phyloP scores from a whole-genome alignment of 2,113 vertebrate genomes.

The Macroglossus sobrinus region DNA sequence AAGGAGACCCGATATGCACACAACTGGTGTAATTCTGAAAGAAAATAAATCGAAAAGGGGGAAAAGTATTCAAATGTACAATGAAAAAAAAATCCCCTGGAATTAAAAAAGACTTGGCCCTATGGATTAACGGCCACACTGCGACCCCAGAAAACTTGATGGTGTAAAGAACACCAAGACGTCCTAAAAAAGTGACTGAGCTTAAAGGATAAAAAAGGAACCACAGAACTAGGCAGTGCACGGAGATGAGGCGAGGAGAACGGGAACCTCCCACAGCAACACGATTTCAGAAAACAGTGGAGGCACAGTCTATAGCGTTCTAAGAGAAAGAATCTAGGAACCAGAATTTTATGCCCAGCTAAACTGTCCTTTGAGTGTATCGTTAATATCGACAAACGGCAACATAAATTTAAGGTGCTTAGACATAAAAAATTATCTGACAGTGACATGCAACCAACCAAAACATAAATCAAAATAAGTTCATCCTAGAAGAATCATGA shows the following conservation, averaged over 20 bases:
- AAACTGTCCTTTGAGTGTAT: not conserved
- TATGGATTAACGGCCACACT: not conserved
- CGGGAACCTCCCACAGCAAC: not conserved
- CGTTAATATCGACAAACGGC: not conserved
- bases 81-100: not conserved
- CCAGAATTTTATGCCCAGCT: not conserved
- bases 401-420: not conserved
- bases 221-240: not conserved
- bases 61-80: not conserved
- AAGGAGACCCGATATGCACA: not conserved
- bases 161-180: not conserved
- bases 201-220: conserved; percentile 1
- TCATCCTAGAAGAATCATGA: not conserved
- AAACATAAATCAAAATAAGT: not conserved
- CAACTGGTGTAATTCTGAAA: not conserved
- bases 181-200: not conserved
- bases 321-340: not conserved
- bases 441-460: not conserved
- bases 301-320: not conserved
- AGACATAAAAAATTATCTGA: not conserved
- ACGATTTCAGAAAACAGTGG: not conserved
- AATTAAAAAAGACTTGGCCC: not conserved
- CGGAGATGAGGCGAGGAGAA: not conserved
- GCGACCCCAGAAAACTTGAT: not conserved
- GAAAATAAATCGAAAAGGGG: not conserved